Conservation (phyloP, 1,140 invertebrate species). For the Ceratitis capitata region DNA sequence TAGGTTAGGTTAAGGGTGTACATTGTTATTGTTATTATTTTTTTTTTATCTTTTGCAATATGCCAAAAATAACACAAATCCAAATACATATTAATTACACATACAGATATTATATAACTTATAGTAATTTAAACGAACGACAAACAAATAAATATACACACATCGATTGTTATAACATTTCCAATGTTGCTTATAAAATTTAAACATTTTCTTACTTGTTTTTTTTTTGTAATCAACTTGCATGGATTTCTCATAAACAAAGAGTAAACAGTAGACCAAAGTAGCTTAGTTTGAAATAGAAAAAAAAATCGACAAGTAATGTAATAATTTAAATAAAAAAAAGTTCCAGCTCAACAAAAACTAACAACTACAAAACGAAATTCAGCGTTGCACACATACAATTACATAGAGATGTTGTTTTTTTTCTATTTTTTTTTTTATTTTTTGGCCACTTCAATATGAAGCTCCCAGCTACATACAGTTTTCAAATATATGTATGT, state of each 20-base stretch:
- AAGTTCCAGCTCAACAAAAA: not conserved
- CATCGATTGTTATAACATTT: not conserved
- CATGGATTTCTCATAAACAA: no score
- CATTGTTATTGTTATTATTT: no score
- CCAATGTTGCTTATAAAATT: constrained; percentile 12
- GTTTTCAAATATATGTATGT: no score
- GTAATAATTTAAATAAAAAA: not conserved
- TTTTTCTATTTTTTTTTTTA: no score
- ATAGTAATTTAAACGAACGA: constrained; percentile 8
- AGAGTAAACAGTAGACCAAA: no score
- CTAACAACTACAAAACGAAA: no score
- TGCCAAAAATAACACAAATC: constrained; percentile 30
- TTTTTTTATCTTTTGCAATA: not conserved
- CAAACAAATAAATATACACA: not conserved
- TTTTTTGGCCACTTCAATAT: not conserved
- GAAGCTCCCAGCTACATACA: not conserved
- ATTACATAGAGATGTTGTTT: not conserved
- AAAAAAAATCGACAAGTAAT: not conserved
- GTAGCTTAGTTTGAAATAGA: not conserved
- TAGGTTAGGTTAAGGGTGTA: not conserved
- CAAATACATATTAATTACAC: constrained; percentile 19
- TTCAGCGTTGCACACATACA: constrained; percentile 6
- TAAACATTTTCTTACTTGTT: not conserved
- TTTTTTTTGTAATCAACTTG: not conserved
- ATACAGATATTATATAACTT: constrained; percentile 15